A percentile compares a stretch with the other conserved stretches of the same genome.
Conservation (phyloP, 2,797 vertebrate species). For the Ptychadena robeensis region DNA sequence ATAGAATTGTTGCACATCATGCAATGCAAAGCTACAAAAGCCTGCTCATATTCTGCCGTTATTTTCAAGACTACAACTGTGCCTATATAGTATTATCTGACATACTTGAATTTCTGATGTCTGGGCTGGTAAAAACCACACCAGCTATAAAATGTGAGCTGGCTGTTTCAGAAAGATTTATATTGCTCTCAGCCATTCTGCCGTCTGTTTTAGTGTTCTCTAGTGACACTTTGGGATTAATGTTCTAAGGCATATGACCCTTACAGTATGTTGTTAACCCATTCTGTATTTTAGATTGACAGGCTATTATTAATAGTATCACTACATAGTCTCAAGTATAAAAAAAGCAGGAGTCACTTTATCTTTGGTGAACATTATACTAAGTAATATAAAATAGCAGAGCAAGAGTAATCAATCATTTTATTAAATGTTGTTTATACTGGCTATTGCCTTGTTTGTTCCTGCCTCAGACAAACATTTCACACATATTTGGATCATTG, state of each 20-base stretch:
- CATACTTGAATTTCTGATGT: constrained; percentile 44
- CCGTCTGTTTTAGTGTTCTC: constrained; percentile 60
- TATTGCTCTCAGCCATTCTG: constrained; percentile 57
- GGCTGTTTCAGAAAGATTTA: constrained; percentile 56
- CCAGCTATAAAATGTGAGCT: constrained; percentile 45
- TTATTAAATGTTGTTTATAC: background rate
- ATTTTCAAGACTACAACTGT: background rate
- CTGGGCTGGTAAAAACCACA: constrained; percentile 50
- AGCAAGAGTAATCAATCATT: background rate
- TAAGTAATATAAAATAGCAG: background rate
- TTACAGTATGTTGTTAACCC: constrained; percentile 56
- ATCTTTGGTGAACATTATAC: constrained; percentile 3
- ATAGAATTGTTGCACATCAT: too few species aligned
- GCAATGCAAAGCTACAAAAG: background rate
- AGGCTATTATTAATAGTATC: constrained; percentile 31
- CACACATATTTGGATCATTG: background rate
- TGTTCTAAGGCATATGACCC: constrained; percentile 52
- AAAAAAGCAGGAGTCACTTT: background rate
- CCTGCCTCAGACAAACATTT: background rate
- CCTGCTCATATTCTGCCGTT: background rate
- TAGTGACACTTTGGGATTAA: constrained; percentile 56
- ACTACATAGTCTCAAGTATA: constrained; percentile 3
- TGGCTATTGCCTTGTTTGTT: background rate
- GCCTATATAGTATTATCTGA: constrained; percentile 9
- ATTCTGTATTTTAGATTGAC: constrained; percentile 38